Conservation (phyloP, 2,888 invertebrate species). For the Panzeria rudis region DNA sequence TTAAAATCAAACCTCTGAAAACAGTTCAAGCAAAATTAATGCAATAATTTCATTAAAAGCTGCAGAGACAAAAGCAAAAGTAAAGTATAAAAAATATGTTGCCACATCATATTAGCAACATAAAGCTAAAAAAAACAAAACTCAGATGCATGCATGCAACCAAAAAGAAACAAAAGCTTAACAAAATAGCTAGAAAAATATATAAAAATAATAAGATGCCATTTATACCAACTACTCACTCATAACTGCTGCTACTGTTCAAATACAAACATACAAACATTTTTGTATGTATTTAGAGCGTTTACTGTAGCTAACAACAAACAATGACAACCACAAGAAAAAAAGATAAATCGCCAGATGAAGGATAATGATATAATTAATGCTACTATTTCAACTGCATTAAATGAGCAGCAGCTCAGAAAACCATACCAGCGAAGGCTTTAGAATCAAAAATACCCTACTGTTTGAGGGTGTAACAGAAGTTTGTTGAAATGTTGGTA, state of each 20-base stretch:
- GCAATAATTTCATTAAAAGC: conserved; percentile 66
- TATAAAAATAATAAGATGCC: conserved; percentile 45
- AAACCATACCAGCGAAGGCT: conserved; percentile 40
- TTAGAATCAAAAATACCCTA: conserved; percentile 4
- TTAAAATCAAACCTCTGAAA: conserved; percentile 55
- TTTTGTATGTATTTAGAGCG: conserved; percentile 9
- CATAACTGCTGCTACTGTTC: conserved; percentile 60
- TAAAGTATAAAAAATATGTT: conserved; percentile 23
- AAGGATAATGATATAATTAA: conserved; percentile 82
- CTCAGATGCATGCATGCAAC: conserved; percentile 61
- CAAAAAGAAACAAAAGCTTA: conserved; percentile 41
- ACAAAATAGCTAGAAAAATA: conserved; percentile 30
- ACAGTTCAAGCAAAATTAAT: conserved; percentile 60
- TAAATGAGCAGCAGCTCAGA: conserved; percentile 58
- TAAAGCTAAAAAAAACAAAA: conserved; percentile 38
- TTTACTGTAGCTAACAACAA: conserved; percentile 43
- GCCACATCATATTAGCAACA: conserved; percentile 63
- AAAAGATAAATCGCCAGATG: conserved; percentile 80
- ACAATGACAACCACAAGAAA: conserved; percentile 53
- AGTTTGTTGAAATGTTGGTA: background rate
- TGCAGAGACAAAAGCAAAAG: conserved; percentile 29
- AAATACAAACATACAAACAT: conserved; percentile 9
- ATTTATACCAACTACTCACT: conserved; percentile 24
- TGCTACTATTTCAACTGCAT: conserved; percentile 75
- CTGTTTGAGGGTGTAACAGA: background rate